Evolutionary conservation across 2,113 vertebrate genomes (phyloP).

Genomic region (Eptesicus fuscus): DNA sequence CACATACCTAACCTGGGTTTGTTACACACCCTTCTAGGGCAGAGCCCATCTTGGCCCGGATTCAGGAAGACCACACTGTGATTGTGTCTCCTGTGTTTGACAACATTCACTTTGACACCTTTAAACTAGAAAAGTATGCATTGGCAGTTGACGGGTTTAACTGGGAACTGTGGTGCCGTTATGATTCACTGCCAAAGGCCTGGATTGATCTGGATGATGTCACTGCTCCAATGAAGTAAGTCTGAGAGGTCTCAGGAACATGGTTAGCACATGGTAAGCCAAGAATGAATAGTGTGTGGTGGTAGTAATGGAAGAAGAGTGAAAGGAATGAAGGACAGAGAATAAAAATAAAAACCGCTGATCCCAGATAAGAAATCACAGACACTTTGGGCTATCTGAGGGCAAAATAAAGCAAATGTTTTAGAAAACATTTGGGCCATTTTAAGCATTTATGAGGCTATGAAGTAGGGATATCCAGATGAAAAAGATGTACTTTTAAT

Average conservation of each 20-base stretch:
- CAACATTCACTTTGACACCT: conserved; percentile 69
- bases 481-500: background rate
- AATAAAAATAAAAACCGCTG: background rate
- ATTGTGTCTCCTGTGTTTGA: conserved; percentile 71
- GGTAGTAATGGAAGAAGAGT: background rate
- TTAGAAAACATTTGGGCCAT: background rate
- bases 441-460: background rate
- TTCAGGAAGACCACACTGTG: conserved; percentile 70
- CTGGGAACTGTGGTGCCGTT: conserved; percentile 72
- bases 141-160: conserved; percentile 68
- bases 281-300: background rate
- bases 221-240: conserved; percentile 67
- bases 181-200: conserved; percentile 17
- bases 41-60: conserved; percentile 68
- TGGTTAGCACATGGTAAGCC: background rate
- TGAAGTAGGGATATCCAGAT: background rate
- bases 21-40: conserved; percentile 30
- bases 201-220: conserved; percentile 56
- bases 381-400: background rate
- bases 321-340: background rate
- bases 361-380: background rate
- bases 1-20: background rate
- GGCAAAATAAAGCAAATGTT: background rate
- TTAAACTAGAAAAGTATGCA: conserved; percentile 9
- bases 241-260: background rate